Evolutionary conservation across 2,888 invertebrate genomes (phyloP).

Genomic region (Aspidiotus destructor): DNA sequence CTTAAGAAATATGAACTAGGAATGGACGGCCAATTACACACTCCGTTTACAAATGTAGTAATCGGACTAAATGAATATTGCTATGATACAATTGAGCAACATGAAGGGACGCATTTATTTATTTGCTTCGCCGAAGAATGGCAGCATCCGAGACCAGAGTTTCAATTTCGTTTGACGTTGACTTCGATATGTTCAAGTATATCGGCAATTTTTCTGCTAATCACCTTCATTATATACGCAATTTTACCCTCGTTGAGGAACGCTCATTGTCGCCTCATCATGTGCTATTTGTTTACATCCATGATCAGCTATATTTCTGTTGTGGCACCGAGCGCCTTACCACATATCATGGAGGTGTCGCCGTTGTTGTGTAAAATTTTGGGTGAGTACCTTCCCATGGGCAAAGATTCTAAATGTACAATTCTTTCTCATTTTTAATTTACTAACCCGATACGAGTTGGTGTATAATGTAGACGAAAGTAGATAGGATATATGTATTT

Average conservation of each 20-base stretch:
- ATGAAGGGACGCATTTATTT: conserved; percentile 38
- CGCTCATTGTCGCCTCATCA: conserved; percentile 18
- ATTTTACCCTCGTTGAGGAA: conserved; percentile 22
- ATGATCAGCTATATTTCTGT: conserved; percentile 20
- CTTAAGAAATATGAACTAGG: not conserved
- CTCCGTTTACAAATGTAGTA: conserved; percentile 5
- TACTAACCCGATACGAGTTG: no score
- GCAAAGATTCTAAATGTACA: no score
- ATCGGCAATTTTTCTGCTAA: conserved; percentile 18
- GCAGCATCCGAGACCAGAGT: not conserved
- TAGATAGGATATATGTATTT: no score
- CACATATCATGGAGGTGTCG: no score
- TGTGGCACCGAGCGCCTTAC: not conserved
- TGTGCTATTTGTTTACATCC: conserved; percentile 25
- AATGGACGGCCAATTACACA: conserved; percentile 9
- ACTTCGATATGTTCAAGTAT: conserved; percentile 11
- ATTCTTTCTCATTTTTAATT: no score
- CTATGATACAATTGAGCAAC: conserved; percentile 39
- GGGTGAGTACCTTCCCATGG: no score
- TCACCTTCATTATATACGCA: conserved; percentile 23
- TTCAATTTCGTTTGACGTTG: not conserved
- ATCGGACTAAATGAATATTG: conserved; percentile 39
- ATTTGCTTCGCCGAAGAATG: conserved; percentile 39
- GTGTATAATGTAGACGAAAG: no score
- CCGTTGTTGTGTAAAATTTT: no score